A percentile compares a stretch with the other conserved stretches of the same genome.
These are phyloP conservation scores for Oncorhynchus mykiss DNA, from an alignment of 2,113 vertebrate species.

Conservation along the genomic window DNA sequence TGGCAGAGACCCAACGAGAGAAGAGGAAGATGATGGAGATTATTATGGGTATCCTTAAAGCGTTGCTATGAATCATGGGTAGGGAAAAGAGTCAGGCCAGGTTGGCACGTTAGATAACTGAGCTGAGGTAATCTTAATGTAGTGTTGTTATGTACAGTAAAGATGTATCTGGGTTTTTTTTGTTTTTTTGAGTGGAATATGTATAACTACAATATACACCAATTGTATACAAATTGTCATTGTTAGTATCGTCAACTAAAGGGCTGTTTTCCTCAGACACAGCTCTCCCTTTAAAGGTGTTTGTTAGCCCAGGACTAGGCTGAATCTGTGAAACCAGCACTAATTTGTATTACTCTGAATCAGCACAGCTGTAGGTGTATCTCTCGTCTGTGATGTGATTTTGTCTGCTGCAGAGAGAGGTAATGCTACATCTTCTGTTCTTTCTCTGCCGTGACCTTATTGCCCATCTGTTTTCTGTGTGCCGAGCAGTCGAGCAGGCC, in stretches of 20 bases:
- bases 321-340: constrained; percentile 28
- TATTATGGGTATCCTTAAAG: constrained; percentile 33
- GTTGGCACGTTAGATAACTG: background rate
- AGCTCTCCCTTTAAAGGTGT: too few relatives aligned
- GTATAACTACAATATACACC: too few relatives aligned
- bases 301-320: constrained; percentile 22
- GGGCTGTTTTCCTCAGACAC: too few relatives aligned
- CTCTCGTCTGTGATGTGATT: constrained; percentile 45
- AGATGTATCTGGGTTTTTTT: too few relatives aligned
- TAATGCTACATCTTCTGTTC: background rate
- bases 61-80: constrained; percentile 18
- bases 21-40: constrained; percentile 20
- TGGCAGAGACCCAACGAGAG: constrained; percentile 11
- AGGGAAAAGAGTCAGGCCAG: background rate
- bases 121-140: background rate
- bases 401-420: constrained; percentile 43
- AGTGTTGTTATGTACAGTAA: too few relatives aligned
- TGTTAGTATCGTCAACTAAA: too few relatives aligned
- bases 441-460: constrained; percentile 65
- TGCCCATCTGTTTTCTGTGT: constrained; percentile 67
- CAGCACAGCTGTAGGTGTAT: constrained; percentile 55
- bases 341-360: constrained; percentile 62
- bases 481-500: constrained; percentile 31
- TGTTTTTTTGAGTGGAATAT: too few relatives aligned
- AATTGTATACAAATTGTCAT: too few relatives aligned